These are phyloP conservation scores for Podargus strigoides DNA, from an alignment of 2,797 vertebrate species.

Conservation along the genomic window DNA sequence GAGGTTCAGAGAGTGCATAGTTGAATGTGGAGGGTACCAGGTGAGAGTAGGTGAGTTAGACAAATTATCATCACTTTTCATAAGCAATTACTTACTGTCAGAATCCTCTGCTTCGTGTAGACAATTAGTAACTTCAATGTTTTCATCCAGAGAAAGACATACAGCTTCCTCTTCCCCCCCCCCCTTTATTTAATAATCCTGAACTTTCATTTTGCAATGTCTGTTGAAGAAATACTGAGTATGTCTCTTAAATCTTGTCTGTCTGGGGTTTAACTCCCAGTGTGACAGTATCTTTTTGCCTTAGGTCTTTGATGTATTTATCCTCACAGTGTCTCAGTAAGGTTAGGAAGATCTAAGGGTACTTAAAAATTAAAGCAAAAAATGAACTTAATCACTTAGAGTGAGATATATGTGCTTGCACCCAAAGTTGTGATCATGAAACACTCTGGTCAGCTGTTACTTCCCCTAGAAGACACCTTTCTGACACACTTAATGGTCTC, in stretches of 20 bases:
- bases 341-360: neutral
- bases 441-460: neutral
- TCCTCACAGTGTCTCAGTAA: neutral
- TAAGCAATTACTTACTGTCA: constrained; percentile 6
- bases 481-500: neutral
- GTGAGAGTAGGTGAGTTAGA: neutral
- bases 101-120: neutral
- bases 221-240: neutral
- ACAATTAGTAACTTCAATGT: neutral
- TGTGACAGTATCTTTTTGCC: neutral
- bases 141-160: neutral
- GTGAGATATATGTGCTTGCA: neutral
- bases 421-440: neutral
- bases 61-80: constrained; percentile 5
- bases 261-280: neutral
- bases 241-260: neutral
- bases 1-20: neutral
- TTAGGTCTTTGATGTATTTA: neutral
- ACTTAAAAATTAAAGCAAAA: neutral
- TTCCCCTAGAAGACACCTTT: neutral
- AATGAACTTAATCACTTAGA: neutral
- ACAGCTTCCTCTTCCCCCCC: too few relatives aligned
- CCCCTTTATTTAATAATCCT: neutral
- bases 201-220: neutral
- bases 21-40: neutral